phyloP scores from a whole-genome alignment of 2,797 vertebrate genomes.

The Aulostomus chinensis region DNA sequence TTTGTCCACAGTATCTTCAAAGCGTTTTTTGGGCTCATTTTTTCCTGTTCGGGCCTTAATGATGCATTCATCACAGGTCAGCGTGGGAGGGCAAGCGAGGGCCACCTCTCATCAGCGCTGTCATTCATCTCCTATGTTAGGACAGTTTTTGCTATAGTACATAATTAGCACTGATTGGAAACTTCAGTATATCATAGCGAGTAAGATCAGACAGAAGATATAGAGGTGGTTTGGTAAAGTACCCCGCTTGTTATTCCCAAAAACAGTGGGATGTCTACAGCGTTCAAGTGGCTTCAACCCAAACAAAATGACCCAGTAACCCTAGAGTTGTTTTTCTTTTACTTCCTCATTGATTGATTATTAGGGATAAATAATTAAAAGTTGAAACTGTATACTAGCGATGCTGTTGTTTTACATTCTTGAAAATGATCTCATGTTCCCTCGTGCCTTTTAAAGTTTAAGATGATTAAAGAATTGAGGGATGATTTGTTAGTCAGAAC shows the following conservation, averaged over 20 bases:
- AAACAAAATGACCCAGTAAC: slow-evolving; percentile 12
- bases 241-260: slow-evolving; percentile 18
- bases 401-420: slow-evolving; percentile 25
- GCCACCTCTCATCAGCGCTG: slow-evolving; percentile 64
- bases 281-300: background rate
- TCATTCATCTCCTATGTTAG: slow-evolving; percentile 70
- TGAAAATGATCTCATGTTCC: slow-evolving; percentile 33
- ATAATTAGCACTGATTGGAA: slow-evolving; percentile 66
- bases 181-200: slow-evolving; percentile 44
- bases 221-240: slow-evolving; percentile 12
- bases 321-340: slow-evolving; percentile 7
- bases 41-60: slow-evolving; percentile 17
- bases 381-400: slow-evolving; percentile 8
- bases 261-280: background rate
- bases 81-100: slow-evolving; percentile 46
- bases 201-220: slow-evolving; percentile 33
- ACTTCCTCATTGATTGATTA: slow-evolving; percentile 19
- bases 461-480: slow-evolving; percentile 41
- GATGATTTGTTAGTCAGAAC: slow-evolving; percentile 30
- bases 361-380: slow-evolving; percentile 13
- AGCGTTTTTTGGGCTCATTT: slow-evolving; percentile 7
- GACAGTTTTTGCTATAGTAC: slow-evolving; percentile 59
- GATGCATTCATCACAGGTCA: slow-evolving; percentile 45
- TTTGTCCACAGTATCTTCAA: slow-evolving; percentile 22
- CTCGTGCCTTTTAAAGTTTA: slow-evolving; percentile 27